Evolutionary conservation across 2,888 invertebrate genomes (phyloP).

Genomic region (Cephus runcator): DNA sequence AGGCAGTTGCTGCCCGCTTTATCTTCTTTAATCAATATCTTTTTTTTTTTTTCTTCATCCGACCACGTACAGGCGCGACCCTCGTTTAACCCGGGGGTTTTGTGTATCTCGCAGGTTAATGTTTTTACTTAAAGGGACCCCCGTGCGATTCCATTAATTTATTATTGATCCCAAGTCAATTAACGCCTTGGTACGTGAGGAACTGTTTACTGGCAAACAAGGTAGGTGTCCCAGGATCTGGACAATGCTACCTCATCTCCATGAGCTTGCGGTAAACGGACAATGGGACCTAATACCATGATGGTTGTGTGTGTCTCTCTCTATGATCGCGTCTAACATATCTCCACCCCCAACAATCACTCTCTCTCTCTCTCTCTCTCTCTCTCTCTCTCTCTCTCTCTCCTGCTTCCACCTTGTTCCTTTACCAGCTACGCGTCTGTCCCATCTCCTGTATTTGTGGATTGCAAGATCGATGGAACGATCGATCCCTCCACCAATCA

Average conservation of each 20-base stretch:
- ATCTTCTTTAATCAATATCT: neutral
- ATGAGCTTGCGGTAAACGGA: conserved; percentile 35
- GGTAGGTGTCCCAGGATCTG: conserved; percentile 24
- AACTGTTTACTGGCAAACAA: conserved; percentile 43
- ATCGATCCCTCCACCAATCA: neutral
- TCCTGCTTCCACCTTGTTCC: neutral
- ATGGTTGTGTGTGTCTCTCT: neutral
- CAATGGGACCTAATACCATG: conserved; percentile 49
- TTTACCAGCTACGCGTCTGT: conserved; percentile 1
- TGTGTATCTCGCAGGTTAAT: neutral
- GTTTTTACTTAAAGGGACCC: neutral
- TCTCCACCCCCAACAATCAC: neutral
- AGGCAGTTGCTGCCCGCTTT: neutral
- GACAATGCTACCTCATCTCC: conserved; percentile 40
- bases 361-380: conserved; percentile 10
- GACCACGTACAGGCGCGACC: neutral
- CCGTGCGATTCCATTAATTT: conserved; percentile 30
- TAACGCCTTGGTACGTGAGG: conserved; percentile 40
- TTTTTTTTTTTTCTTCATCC: neutral
- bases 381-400: conserved; percentile 13
- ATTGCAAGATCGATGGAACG: conserved; percentile 14
- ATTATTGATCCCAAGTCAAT: conserved; percentile 35
- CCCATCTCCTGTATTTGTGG: conserved; percentile 14
- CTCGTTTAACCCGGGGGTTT: neutral
- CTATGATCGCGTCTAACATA: neutral